Base-by-base conservation (phyloP, 2,113 vertebrate genomes). In the Danio rerio region DNA sequence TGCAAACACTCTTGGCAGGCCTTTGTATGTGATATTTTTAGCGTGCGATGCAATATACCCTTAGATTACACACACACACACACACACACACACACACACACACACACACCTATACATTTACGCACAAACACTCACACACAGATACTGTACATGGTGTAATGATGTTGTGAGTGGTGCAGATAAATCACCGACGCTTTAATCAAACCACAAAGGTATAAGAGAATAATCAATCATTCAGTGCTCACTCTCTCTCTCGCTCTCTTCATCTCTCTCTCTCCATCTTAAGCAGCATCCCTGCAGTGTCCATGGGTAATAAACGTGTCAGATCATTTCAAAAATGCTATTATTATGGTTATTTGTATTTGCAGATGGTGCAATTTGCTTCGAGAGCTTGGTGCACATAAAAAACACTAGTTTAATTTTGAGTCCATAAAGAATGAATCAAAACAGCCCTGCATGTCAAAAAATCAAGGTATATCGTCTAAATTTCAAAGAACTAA, bases 161-260 rank as follows among this genome's bases (percentile, higher is more conserved):
- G 90, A 92, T 87, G 89, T 89, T 89, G 89, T 90, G 89, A 92
- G 89, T 84, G 82, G 85, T 84, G 86, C 81, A 69, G 84, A 93
- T 94, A 92, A 94, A 94, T 94, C 93, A 93, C 85, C 68, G 43
- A 83, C 78, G 81, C 87, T 90, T 90, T 93, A 93, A 94, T 94
- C 92, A 94, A 91, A 92, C 87, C 87, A 90, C 87, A 88, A 85
- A 84, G 89, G 89, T 73, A 83, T 21, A 76, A 81, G 84, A 88
- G 89, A 90, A 88, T 92, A 89, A 94, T 94, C 93, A 92, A 92
- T 94, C 92, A 93, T 88, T 89, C 81, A 83, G 74, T 81, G 68
- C 76, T 47, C 80, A 82, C 79, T 52, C 80, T 79, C 78, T 84
- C 61, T 45, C 88, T 81, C 82, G 78, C 84, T 45, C 16, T 16